Percentiles rank a stretch among this genome's conserved stretches.
Evolutionary conservation across 2,888 invertebrate genomes (phyloP).

Genomic region (Muschampia plurimacula): DNA sequence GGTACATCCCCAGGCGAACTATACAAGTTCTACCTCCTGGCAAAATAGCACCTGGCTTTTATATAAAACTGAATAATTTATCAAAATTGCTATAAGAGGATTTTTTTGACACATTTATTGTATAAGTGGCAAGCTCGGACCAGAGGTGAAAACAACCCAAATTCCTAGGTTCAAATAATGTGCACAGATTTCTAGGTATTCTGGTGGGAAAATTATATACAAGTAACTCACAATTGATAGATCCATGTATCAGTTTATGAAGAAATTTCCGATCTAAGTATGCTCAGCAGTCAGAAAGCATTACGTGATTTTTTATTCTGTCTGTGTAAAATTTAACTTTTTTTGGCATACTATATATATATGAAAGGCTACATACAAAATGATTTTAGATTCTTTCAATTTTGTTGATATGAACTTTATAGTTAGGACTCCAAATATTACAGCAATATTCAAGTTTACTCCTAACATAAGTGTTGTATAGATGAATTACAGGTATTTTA

Average conservation of each 20-base stretch:
- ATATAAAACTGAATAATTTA: not conserved
- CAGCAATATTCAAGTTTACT: slow-evolving; percentile 4
- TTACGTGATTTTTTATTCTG: not conserved
- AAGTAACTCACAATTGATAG: not conserved
- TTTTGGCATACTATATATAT: not conserved
- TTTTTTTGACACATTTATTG: not conserved
- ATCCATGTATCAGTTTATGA: not conserved
- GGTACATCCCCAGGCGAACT: no score
- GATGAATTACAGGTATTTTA: not conserved
- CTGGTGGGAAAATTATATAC: not conserved
- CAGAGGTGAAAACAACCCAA: not conserved
- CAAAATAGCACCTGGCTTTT: no score
- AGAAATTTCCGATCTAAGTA: not conserved
- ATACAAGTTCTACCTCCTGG: no score
- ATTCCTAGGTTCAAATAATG: not conserved
- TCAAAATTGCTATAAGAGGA: not conserved
- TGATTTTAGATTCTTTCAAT: not conserved
- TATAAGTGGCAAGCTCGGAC: not conserved
- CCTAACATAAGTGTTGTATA: not conserved
- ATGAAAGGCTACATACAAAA: not conserved
- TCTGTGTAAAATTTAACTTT: not conserved
- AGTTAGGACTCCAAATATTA: not conserved
- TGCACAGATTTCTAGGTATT: not conserved
- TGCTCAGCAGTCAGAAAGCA: not conserved
- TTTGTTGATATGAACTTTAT: not conserved